phyloP scores from a whole-genome alignment of 2,797 vertebrate species.

The Sebastes variabilis region DNA sequence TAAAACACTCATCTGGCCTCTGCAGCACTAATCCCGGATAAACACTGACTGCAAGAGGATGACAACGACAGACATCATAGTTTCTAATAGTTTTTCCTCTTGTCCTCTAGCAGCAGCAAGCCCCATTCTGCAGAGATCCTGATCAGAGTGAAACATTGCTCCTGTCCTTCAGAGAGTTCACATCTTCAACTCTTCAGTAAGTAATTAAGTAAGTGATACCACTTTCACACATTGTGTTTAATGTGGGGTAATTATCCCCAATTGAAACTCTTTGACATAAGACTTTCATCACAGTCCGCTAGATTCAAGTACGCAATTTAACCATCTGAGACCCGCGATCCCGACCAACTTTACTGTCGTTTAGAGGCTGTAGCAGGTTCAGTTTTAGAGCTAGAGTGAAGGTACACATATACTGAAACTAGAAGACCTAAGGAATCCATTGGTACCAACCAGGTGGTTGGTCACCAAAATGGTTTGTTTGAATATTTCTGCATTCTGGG shows the following conservation, averaged over 20 bases:
- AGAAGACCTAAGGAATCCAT: no score
- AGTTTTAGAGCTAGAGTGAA: no score
- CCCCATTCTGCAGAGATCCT: background rate
- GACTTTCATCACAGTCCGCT: background rate
- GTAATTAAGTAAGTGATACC: background rate
- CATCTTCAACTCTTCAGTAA: background rate
- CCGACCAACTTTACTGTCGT: no score
- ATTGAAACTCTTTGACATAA: background rate
- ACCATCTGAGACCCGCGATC: no score
- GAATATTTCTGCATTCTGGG: no score
- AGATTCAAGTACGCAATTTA: background rate
- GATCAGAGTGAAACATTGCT: background rate
- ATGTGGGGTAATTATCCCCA: background rate
- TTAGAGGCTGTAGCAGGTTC: no score
- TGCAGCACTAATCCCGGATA: background rate
- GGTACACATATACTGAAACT: no score
- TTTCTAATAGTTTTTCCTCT: background rate
- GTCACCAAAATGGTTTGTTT: no score
- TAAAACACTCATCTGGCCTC: background rate
- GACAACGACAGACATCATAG: background rate
- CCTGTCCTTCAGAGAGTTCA: background rate
- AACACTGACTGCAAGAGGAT: background rate
- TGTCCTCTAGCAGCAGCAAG: background rate
- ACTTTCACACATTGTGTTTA: background rate
- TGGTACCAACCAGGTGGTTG: no score